phyloP scores from a whole-genome alignment of 1,140 invertebrate genomes.

The Neodiprion fabricii region DNA sequence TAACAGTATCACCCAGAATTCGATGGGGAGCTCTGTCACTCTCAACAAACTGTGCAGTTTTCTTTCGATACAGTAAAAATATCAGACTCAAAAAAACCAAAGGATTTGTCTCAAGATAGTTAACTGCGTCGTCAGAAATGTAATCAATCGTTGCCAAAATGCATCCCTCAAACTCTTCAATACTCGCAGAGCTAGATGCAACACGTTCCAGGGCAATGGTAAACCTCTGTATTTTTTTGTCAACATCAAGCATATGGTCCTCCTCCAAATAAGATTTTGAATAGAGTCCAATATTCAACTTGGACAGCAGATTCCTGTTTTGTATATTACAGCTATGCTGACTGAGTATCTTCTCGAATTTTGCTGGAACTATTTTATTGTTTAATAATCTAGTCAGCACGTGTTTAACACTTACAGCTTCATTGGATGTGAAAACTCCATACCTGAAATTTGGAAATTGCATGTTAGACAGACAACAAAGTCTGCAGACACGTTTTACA shows the following conservation, averaged over 20 bases:
- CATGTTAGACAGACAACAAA: not conserved
- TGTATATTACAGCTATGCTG: constrained; percentile 62
- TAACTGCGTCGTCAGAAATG: constrained; percentile 39
- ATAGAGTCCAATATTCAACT: constrained; percentile 60
- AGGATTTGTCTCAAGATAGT: constrained; percentile 55
- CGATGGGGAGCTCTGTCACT: not conserved
- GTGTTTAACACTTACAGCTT: constrained; percentile 60
- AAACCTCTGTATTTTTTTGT: constrained; percentile 44
- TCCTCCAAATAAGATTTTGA: constrained; percentile 48
- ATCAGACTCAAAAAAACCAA: constrained; percentile 53
- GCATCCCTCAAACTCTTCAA: constrained; percentile 45
- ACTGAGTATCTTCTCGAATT: constrained; percentile 65
- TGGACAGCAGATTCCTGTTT: constrained; percentile 61
- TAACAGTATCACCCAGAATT: constrained; percentile 41
- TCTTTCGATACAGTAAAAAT: constrained; percentile 41
- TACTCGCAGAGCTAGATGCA: constrained; percentile 32
- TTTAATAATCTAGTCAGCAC: constrained; percentile 61
- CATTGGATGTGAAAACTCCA: constrained; percentile 50
- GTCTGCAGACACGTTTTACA: not conserved
- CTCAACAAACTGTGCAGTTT: constrained; percentile 2
- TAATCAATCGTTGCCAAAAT: constrained; percentile 45
- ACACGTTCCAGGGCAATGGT: constrained; percentile 44
- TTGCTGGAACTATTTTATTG: constrained; percentile 42
- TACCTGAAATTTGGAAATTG: constrained; percentile 35
- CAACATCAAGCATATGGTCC: constrained; percentile 27